Conservation (phyloP, 1,140 invertebrate species). For the Eupeodes corollae region DNA sequence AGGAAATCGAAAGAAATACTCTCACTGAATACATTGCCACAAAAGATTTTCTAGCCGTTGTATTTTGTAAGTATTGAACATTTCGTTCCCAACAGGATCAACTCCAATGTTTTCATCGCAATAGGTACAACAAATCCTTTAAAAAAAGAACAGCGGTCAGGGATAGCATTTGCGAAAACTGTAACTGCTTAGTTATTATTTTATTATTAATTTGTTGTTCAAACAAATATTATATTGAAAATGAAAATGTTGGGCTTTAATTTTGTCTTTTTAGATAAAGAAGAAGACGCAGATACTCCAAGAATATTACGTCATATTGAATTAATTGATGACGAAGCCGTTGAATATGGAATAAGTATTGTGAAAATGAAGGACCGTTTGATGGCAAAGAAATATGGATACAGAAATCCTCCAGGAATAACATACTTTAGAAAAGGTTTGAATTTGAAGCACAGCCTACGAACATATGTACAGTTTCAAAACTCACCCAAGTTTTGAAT, state of each 20-base stretch:
- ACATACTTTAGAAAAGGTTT: slow-evolving; percentile 78
- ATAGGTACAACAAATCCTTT: too few relatives aligned
- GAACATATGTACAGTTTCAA: too few relatives aligned
- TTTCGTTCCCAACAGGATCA: background rate
- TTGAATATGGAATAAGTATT: slow-evolving; percentile 84
- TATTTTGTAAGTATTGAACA: slow-evolving; percentile 73
- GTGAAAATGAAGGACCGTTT: slow-evolving; percentile 79
- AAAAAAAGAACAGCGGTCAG: too few relatives aligned
- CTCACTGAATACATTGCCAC: slow-evolving; percentile 78
- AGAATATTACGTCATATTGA: slow-evolving; percentile 73
- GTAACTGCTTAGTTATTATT: too few relatives aligned
- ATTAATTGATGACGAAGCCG: slow-evolving; percentile 82
- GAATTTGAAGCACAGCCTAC: too few relatives aligned
- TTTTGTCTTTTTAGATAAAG: slow-evolving; percentile 52
- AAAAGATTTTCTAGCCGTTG: slow-evolving; percentile 82
- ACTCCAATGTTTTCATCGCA: too few relatives aligned
- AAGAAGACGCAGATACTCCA: slow-evolving; percentile 65
- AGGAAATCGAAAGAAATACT: slow-evolving; percentile 76
- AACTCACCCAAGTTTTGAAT: too few relatives aligned
- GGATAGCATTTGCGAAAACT: too few relatives aligned
- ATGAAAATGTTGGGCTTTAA: too few relatives aligned
- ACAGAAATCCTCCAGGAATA: slow-evolving; percentile 75
- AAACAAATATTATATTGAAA: background rate
- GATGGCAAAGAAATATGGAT: slow-evolving; percentile 92
- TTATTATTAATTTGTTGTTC: background rate